phyloP scores from a whole-genome alignment of 2,113 vertebrate genomes.

The Eptesicus fuscus region DNA sequence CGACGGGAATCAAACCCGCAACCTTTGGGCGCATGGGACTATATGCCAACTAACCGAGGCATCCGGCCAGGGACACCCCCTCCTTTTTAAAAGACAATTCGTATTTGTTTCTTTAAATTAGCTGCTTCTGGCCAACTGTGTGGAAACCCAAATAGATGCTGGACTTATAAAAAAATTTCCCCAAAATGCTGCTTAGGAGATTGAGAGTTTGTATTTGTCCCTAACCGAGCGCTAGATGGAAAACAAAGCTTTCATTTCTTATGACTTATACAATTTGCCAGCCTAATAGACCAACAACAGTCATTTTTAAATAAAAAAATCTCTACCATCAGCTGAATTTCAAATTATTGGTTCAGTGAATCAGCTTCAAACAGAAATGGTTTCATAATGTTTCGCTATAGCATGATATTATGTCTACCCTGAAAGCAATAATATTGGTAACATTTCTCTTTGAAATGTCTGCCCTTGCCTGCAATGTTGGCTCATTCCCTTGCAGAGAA shows the following conservation, averaged over 20 bases:
- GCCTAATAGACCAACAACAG: neutral
- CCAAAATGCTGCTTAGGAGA: neutral
- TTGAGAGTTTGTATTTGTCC: conserved; percentile 1
- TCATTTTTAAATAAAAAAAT: conserved; percentile 52
- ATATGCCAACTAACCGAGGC: neutral
- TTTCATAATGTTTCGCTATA: conserved; percentile 34
- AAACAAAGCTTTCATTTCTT: conserved; percentile 30
- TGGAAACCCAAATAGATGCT: neutral
- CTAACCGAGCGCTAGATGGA: neutral
- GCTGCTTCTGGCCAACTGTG: neutral
- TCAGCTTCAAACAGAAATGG: conserved; percentile 39
- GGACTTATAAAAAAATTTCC: neutral
- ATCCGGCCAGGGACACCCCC: neutral
- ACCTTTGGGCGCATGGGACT: neutral
- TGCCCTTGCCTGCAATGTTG: neutral
- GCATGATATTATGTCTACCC: neutral
- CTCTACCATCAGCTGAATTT: conserved; percentile 49
- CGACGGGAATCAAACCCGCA: neutral
- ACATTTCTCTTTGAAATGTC: conserved; percentile 38
- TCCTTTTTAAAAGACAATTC: neutral
- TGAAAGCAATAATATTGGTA: neutral
- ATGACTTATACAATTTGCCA: conserved; percentile 14
- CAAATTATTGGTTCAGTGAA: conserved; percentile 41
- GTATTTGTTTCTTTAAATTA: neutral
- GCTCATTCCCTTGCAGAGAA: conserved; percentile 2